phyloP scores from a whole-genome alignment of 30 jellyfish, hydroid and myxozoan genomes.

The Mastigias papua region DNA sequence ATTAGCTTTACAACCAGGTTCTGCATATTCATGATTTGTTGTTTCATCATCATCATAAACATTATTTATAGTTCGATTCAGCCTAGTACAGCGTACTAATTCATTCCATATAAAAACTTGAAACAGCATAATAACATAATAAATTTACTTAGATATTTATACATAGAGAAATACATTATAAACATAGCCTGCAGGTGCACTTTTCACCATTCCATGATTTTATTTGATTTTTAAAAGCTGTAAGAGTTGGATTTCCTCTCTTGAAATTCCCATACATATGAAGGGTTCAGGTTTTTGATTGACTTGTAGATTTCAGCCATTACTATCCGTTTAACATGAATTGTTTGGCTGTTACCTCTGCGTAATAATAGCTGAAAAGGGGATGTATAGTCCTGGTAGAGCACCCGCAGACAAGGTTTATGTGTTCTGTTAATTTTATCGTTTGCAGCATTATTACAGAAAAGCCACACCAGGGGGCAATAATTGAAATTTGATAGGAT shows the following conservation, averaged over 20 bases:
- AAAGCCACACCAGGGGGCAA: constrained; percentile 54
- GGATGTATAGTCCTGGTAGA: constrained; percentile 32
- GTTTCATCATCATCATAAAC: too few relatives aligned
- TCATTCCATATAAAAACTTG: neutral
- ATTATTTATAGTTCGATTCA: constrained; percentile 2
- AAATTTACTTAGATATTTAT: neutral
- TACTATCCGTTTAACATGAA: constrained; percentile 34
- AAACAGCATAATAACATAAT: neutral
- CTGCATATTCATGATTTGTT: too few relatives aligned
- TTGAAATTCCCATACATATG: constrained; percentile 53
- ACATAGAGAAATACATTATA: neutral
- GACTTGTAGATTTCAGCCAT: constrained; percentile 58
- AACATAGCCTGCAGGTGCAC: constrained; percentile 33
- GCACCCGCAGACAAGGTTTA: constrained; percentile 53
- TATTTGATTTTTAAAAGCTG: constrained; percentile 30
- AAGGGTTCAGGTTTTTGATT: constrained; percentile 32
- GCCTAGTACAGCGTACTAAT: constrained; percentile 16
- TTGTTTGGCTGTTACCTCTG: constrained; percentile 14
- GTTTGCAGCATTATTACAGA: constrained; percentile 38
- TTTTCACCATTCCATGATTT: constrained; percentile 48
- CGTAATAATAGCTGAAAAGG: constrained; percentile 15
- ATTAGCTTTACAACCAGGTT: too few relatives aligned
- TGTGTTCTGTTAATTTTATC: constrained; percentile 24
- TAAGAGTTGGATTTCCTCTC: constrained; percentile 52
- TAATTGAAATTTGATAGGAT: constrained; percentile 45